Evolutionary conservation across 2,113 vertebrate genomes (phyloP).

Genomic region (Cyprinodon tularosa): DNA sequence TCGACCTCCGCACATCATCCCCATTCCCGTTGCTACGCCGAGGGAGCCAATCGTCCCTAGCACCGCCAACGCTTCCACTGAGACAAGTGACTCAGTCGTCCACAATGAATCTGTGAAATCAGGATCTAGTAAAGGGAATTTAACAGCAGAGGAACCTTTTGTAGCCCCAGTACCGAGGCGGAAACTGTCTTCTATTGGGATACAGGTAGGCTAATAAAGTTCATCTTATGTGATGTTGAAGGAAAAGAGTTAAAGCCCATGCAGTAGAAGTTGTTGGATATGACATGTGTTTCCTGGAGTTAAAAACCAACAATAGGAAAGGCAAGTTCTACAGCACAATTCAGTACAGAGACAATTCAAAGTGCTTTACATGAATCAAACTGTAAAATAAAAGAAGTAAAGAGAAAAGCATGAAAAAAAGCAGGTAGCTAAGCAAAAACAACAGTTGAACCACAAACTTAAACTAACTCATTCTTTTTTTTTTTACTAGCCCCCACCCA

Average conservation of each 20-base stretch:
- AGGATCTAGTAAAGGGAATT: constrained; percentile 78
- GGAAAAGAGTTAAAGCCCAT: not conserved
- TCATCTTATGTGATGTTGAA: not conserved
- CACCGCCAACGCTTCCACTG: constrained; percentile 68
- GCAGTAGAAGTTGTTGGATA: not conserved
- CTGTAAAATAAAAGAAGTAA: no score
- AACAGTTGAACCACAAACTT: no score
- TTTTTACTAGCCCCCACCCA: no score
- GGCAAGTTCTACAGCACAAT: no score
- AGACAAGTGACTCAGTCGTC: constrained; percentile 57
- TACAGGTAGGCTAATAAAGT: constrained; percentile 86
- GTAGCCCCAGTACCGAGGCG: constrained; percentile 86
- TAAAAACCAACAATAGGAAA: no score
- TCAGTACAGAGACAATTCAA: no score
- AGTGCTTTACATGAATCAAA: no score
- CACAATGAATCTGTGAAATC: constrained; percentile 81
- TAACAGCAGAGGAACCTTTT: constrained; percentile 84
- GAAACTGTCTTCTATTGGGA: constrained; percentile 98
- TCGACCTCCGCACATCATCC: constrained; percentile 78
- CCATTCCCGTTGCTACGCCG: constrained; percentile 80
- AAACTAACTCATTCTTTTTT: no score
- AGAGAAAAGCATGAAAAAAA: no score
- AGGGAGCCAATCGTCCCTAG: constrained; percentile 81
- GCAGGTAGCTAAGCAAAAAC: no score
- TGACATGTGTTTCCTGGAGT: no score